Base-by-base conservation (phyloP, 2,888 invertebrate species). In the Frankliniella fusca region DNA sequence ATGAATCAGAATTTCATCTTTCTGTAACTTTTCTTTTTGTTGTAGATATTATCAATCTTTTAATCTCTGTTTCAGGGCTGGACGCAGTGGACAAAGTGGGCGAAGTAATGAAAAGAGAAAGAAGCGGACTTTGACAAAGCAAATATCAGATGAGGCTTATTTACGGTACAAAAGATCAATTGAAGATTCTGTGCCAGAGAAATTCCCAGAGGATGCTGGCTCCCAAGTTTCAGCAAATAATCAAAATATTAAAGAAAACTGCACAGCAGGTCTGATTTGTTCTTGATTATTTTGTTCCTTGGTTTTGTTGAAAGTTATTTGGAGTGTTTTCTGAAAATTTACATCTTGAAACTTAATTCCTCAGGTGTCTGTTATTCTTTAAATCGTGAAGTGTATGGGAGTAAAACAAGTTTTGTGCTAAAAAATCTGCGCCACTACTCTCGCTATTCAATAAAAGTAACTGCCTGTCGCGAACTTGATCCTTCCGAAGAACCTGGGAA, bases 401-500 rank as follows among this genome's bases (percentile, higher is more conserved):
- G 86, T 85, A 89, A 87, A 0, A 38, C 38, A 38, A 89, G 90
- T 81, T 89, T 92, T 85, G 90, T 90, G 12, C 90, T 94, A 84
- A 88, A 87, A 76, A 89, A 92, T 61, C 89, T 97, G 85, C 92
- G 92, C 12, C 96, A 97, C 89, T 96, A 92, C 88, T 92, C 94
- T 0, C 90, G 91, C 85, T 96, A 97, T 88, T 92, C 92, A 27
- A 92, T 96, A 82, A 91, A 90, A 84, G 92, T 97, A 81, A 91
- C 91, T 88, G 96, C 95, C 7, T 97, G 96, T 86, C 92, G 95
- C n/a, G 90, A 91, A 85, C 87, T 87, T 83, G 85, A 85, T 15
- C 76, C 85, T 83, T 91, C 82, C 28, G 85, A 85, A 81, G 15
- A 12, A 54, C 18, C 18, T 12, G 7, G 20, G n/a, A 61, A 61